Conservation (phyloP, 2,888 invertebrate species). For the Zygaena filipendulae region DNA sequence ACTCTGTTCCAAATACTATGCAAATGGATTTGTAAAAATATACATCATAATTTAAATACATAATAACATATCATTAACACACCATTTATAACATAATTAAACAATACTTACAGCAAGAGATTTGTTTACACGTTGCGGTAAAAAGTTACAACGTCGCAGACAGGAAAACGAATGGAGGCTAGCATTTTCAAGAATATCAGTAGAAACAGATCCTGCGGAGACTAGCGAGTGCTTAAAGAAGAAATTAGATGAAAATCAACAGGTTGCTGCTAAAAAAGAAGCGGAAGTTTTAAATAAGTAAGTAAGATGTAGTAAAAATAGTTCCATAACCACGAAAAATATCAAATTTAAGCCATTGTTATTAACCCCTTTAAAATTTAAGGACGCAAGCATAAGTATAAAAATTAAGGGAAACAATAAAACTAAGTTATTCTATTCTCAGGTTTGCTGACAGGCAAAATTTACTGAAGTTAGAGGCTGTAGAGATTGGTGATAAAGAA, state of each 20-base stretch:
- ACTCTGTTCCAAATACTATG: no score
- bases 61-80: no score
- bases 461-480: conserved; percentile 44
- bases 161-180: conserved; percentile 73
- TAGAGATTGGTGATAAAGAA: conserved; percentile 54
- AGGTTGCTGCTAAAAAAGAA: conserved; percentile 53
- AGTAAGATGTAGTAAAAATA: no score
- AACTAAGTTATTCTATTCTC: no score
- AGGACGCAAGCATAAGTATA: no score
- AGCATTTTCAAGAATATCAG: conserved; percentile 61
- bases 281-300: conserved; percentile 67
- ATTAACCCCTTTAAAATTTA: no score
- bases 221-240: conserved; percentile 56
- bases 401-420: no score
- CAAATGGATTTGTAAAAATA: no score
- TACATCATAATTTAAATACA: no score
- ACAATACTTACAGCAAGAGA: conserved; percentile 71
- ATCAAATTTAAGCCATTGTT: no score
- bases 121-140: conserved; percentile 74
- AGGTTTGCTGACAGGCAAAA: conserved; percentile 54
- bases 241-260: conserved; percentile 68
- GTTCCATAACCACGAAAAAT: no score
- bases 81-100: no score
- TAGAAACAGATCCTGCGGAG: conserved; percentile 69
- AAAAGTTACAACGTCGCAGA: conserved; percentile 71